Conservation (phyloP, 2,888 invertebrate genomes). For the Nysson spinosus region DNA sequence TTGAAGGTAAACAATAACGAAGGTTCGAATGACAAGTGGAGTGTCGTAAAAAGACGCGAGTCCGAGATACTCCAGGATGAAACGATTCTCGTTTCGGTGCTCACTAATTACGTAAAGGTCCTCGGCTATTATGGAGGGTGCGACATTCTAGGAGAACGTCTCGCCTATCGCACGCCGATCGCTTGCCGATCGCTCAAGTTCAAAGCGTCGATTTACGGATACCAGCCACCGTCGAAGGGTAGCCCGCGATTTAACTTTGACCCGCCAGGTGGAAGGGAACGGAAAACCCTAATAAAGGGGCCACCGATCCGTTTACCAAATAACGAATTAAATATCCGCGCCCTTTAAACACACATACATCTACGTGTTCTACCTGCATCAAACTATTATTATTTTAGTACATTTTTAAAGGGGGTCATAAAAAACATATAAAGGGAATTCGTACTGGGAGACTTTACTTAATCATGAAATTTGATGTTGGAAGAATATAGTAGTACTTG, state of each 20-base stretch:
- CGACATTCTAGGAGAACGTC: background rate
- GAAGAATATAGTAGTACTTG: no score
- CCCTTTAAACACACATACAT: no score
- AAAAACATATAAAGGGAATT: no score
- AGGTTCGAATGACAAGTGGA: background rate
- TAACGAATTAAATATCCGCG: no score
- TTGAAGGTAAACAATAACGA: no score
- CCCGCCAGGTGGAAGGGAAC: conserved; percentile 34
- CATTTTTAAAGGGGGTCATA: no score
- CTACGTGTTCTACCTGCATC: no score
- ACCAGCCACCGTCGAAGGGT: conserved; percentile 4
- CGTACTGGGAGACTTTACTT: no score
- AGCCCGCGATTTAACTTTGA: conserved; percentile 41
- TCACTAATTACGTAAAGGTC: conserved; percentile 36
- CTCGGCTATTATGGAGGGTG: conserved; percentile 5
- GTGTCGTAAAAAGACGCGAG: conserved; percentile 5
- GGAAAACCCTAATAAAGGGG: background rate
- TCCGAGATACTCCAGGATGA: background rate
- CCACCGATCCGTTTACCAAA: no score
- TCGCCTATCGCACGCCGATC: no score
- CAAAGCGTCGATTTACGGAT: conserved; percentile 36
- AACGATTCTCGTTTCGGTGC: conserved; percentile 6
- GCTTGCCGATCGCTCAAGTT: conserved; percentile 30
- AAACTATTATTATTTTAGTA: no score
- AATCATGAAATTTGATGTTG: no score